Percentiles rank a stretch among this genome's conserved stretches.
These are phyloP conservation scores for Hylomyscus alleni DNA, from an alignment of 2,797 vertebrate genomes.

Conservation along the genomic window DNA sequence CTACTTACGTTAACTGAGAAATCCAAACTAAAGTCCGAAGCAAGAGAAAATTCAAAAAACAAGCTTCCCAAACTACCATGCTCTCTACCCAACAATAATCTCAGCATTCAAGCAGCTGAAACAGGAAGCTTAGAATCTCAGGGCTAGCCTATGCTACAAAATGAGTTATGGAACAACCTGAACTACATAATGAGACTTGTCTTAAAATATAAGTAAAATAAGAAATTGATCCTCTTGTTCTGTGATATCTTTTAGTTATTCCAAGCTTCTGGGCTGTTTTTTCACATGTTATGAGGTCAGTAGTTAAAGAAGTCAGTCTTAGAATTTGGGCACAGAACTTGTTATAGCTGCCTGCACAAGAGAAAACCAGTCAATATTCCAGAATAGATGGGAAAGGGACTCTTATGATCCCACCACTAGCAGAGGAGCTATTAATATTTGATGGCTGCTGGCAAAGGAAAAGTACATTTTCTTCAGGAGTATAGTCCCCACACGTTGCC, in stretches of 20 bases:
- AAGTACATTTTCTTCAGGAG: not conserved
- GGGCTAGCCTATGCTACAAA: not conserved
- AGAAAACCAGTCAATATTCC: not conserved
- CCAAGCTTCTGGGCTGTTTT: not conserved
- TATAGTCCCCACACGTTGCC: not conserved
- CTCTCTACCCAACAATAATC: not conserved
- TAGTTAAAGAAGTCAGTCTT: slow-evolving; percentile 32
- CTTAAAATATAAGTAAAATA: not conserved
- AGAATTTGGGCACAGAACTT: not conserved
- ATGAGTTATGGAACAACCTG: not conserved
- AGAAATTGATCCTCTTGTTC: not conserved
- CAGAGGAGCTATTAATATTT: not conserved
- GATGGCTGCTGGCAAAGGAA: not conserved
- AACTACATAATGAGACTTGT: not conserved
- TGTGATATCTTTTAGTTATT: slow-evolving; percentile 14
- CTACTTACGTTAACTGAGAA: slow-evolving; percentile 7
- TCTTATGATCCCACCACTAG: not conserved
- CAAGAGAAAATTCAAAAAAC: slow-evolving; percentile 61
- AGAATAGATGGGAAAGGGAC: not conserved
- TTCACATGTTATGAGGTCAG: not conserved
- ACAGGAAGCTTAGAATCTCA: not conserved
- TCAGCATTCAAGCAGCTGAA: not conserved
- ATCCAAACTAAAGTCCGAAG: slow-evolving; percentile 50
- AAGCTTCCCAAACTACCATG: not conserved
- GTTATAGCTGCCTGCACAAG: not conserved